Conservation (phyloP, 2,797 vertebrate genomes). For the Poeciliopsis infans region DNA sequence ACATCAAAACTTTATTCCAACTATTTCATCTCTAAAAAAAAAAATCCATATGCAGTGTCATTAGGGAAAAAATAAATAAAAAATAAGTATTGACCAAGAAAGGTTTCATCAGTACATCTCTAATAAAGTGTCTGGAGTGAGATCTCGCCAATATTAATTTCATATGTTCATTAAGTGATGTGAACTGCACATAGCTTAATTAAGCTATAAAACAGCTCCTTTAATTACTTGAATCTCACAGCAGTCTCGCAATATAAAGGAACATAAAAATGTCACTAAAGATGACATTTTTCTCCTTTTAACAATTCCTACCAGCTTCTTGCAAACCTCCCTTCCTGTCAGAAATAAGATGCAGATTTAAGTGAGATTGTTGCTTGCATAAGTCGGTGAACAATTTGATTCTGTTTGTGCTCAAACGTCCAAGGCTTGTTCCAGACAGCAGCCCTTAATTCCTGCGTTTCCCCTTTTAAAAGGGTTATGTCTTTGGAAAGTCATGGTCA, state of each 20-base stretch:
- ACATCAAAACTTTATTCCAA: neutral
- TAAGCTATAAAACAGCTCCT: slow-evolving; percentile 10
- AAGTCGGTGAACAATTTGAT: slow-evolving; percentile 31
- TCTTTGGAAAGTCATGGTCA: slow-evolving; percentile 33
- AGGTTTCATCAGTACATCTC: neutral
- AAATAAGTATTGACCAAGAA: neutral
- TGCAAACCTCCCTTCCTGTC: slow-evolving; percentile 30
- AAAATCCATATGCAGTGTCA: neutral
- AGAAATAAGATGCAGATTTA: slow-evolving; percentile 26
- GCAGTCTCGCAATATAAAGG: slow-evolving; percentile 29
- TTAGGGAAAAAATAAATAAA: neutral
- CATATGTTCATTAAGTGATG: neutral
- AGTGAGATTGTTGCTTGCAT: slow-evolving; percentile 20
- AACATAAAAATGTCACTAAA: slow-evolving; percentile 39
- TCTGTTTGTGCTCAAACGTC: slow-evolving; percentile 18
- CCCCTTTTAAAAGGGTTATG: slow-evolving; percentile 16
- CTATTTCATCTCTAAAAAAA: neutral
- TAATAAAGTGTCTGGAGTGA: neutral
- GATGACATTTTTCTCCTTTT: slow-evolving; percentile 18
- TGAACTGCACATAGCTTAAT: neutral
- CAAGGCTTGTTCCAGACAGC: neutral
- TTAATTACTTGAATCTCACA: slow-evolving; percentile 26
- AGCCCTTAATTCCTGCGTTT: slow-evolving; percentile 13
- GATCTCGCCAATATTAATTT: neutral
- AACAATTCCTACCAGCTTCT: slow-evolving; percentile 34